Conservation (phyloP, 2,888 invertebrate genomes). For the Hyalella azteca region DNA sequence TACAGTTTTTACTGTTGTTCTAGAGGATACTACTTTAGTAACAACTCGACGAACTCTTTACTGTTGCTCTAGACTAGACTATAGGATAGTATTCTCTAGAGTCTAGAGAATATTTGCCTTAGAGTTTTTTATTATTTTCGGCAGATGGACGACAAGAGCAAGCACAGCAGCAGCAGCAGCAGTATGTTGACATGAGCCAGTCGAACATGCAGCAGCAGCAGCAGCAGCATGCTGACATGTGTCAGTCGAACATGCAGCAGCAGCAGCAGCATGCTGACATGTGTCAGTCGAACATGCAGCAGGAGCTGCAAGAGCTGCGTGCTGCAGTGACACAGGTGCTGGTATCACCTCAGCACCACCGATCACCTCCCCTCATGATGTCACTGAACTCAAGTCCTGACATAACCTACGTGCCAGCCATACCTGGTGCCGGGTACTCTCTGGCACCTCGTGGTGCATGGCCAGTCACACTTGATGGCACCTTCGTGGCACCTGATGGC, state of each 20-base stretch:
- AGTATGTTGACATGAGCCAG: not conserved
- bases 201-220: not conserved
- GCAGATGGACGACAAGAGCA: not conserved
- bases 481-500: too few relatives aligned
- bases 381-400: not conserved
- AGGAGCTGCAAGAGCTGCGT: not conserved
- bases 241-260: not conserved
- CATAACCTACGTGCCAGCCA: not conserved
- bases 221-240: not conserved
- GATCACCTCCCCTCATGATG: not conserved
- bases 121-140: too few relatives aligned
- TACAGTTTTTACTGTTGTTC: not conserved
- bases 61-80: too few relatives aligned
- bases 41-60: too few relatives aligned
- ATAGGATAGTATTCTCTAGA: too few relatives aligned
- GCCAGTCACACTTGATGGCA: too few relatives aligned
- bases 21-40: too few relatives aligned
- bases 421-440: not conserved
- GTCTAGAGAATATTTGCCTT: too few relatives aligned
- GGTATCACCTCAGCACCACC: not conserved
- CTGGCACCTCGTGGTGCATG: too few relatives aligned
- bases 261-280: not conserved
- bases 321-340: not conserved
- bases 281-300: not conserved
- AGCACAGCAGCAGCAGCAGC: not conserved